A percentile compares a stretch with the other conserved stretches of the same genome.
phyloP scores from a whole-genome alignment of 2,888 invertebrate genomes.

The Apocheima hispidaria region DNA sequence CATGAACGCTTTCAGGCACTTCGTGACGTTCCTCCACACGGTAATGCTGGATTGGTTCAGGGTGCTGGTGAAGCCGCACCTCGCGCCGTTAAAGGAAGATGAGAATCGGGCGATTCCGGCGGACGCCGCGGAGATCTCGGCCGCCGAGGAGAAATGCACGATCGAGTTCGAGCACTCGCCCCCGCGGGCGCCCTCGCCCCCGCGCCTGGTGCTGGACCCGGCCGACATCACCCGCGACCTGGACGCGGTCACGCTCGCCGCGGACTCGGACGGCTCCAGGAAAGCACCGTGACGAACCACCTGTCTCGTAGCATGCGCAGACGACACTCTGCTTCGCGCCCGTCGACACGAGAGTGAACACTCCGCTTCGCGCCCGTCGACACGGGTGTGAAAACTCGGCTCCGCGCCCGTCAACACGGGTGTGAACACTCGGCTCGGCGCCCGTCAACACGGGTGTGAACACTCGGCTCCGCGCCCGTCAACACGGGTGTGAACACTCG shows the following conservation, averaged over 20 bases:
- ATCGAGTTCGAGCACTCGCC: background rate
- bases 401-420: too few relatives aligned
- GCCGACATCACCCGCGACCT: background rate
- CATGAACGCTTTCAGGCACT: conserved; percentile 54
- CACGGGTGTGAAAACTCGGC: too few relatives aligned
- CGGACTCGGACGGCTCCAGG: background rate
- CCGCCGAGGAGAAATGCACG: background rate
- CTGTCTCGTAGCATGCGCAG: background rate
- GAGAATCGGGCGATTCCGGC: background rate
- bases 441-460: background rate
- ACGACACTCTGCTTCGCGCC: background rate
- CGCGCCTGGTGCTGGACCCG: conserved; percentile 2
- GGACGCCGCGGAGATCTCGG: background rate
- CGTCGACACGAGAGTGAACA: background rate
- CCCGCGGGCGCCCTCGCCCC: background rate
- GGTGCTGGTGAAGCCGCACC: conserved; percentile 51
- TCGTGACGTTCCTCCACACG: conserved; percentile 63
- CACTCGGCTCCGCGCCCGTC: too few relatives aligned
- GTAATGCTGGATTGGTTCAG: conserved; percentile 60
- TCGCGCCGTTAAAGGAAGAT: conserved; percentile 33
- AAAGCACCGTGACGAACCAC: background rate
- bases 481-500: too few relatives aligned
- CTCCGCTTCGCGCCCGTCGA: too few relatives aligned
- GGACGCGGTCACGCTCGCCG: background rate
- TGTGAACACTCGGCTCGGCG: too few relatives aligned